phyloP scores from a whole-genome alignment of 2,888 invertebrate species.

The Drosophila subquinaria region DNA sequence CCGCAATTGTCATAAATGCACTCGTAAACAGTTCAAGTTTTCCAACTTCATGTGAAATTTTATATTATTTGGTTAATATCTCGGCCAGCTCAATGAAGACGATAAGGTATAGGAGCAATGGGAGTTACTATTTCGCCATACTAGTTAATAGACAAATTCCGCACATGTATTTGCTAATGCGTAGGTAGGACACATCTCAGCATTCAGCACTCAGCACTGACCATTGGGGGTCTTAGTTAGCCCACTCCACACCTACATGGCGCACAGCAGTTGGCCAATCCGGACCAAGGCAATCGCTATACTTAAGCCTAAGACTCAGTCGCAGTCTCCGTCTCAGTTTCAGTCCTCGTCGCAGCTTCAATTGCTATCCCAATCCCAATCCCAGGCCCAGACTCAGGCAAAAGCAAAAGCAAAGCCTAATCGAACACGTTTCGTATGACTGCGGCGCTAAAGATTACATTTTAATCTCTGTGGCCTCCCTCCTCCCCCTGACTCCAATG shows the following conservation, averaged over 20 bases:
- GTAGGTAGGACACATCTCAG: constrained; percentile 60
- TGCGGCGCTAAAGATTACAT: constrained; percentile 81
- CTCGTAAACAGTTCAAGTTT: constrained; percentile 1
- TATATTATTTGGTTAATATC: constrained; percentile 1
- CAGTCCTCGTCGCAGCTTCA: neutral
- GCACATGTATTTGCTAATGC: constrained; percentile 49
- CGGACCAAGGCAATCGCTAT: constrained; percentile 28
- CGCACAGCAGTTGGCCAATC: constrained; percentile 74
- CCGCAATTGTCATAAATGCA: constrained; percentile 1
- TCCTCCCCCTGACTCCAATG: neutral
- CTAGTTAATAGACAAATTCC: constrained; percentile 59
- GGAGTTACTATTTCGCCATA: constrained; percentile 11
- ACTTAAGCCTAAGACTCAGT: neutral
- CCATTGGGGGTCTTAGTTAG: constrained; percentile 61
- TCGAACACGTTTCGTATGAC: constrained; percentile 80
- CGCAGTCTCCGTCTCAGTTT: neutral
- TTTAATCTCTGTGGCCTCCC: constrained; percentile 66
- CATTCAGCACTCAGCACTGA: constrained; percentile 70
- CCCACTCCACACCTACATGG: constrained; percentile 74
- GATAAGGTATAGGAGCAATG: neutral
- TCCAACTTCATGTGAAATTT: neutral
- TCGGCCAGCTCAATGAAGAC: neutral
- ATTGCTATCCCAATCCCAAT: constrained; percentile 18
- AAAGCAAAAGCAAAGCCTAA: constrained; percentile 62
- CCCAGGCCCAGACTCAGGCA: neutral